Evolutionary conservation across 2,888 invertebrate species (phyloP), one percentile per base, ranked within the genome.

Genomic region (Morpho achilles): DNA sequence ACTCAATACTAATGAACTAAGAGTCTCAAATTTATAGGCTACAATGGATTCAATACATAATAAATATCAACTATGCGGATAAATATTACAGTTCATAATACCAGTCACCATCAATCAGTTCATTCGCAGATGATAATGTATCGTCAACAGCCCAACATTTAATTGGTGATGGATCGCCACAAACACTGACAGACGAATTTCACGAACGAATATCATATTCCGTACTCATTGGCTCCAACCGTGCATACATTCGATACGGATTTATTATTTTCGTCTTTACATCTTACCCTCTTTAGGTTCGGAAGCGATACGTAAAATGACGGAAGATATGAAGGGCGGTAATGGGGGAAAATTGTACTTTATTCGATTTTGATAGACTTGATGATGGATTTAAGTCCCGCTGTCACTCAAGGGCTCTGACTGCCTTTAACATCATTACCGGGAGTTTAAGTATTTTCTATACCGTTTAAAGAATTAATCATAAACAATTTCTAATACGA

Each of bases 281-380:
- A 74, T 79, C 77, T 81, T 84, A 84, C 87, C 88, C 88, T 86
- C 84, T 76, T 82, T 75, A 72, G 77, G 77, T 74, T 83, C 81
- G 88, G 87, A 88, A 88, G 80, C 84, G 87, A 89, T 87, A 89
- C 89, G 88, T 87, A 79, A 87, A 89, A 88, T 83, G 87, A 86
- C 87, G 87, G 86, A 85, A 88, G 87, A 83, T 82, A 80, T 82
- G 86, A 84, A 82, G 85, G 85, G 84, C 84, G 86, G 86, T 89
- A 88, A 88, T 88, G 79, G 87, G 80, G 82, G 86, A 84, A 89
- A 88, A 89, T 89, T 87, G 87, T 82, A 76, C 85, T 84, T 89
- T 87, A 90, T 90, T 89, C 82, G 87, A 88, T 88, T 89, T 88
- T 88, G 88, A 88, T 88, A 85, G 86, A 84, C 85, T 84, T 79